These are phyloP conservation scores for Lerema accius DNA, from an alignment of 1,140 invertebrate genomes.

Conservation along the genomic window DNA sequence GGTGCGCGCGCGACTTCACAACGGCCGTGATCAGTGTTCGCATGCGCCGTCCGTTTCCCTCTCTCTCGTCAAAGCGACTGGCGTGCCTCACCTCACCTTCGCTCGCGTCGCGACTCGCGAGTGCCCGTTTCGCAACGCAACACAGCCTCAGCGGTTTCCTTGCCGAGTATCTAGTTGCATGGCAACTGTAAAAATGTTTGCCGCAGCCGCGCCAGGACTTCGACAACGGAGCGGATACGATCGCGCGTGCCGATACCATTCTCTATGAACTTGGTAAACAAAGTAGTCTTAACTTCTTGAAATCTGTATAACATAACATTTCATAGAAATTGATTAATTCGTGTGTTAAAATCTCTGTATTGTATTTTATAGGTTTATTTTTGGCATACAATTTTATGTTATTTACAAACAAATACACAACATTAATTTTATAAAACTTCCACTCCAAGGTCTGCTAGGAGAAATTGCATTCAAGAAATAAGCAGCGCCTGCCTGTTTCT, in stretches of 20 bases:
- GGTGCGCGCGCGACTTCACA: constrained; percentile 63
- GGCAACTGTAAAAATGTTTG: constrained; percentile 74
- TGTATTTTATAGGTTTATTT: no score
- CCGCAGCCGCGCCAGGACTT: constrained; percentile 36
- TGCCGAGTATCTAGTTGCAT: constrained; percentile 76
- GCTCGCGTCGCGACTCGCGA: constrained; percentile 61
- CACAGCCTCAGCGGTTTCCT: constrained; percentile 61
- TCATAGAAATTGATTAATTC: no score
- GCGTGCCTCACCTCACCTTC: constrained; percentile 68
- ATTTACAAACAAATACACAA: no score
- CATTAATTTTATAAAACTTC: no score
- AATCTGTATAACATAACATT: no score
- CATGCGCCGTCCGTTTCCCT: constrained; percentile 65
- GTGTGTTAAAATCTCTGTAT: no score
- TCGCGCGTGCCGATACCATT: neutral
- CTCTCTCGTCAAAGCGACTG: constrained; percentile 73
- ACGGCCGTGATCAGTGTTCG: constrained; percentile 44
- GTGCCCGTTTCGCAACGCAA: constrained; percentile 66
- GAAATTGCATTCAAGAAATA: no score
- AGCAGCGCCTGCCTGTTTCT: no score
- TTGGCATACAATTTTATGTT: no score
- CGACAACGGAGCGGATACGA: neutral
- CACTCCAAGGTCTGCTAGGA: no score
- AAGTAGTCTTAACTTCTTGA: no score
- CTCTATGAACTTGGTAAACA: no score